Base-by-base conservation (phyloP, 1,140 invertebrate species). In the Bombyx mandarina region DNA sequence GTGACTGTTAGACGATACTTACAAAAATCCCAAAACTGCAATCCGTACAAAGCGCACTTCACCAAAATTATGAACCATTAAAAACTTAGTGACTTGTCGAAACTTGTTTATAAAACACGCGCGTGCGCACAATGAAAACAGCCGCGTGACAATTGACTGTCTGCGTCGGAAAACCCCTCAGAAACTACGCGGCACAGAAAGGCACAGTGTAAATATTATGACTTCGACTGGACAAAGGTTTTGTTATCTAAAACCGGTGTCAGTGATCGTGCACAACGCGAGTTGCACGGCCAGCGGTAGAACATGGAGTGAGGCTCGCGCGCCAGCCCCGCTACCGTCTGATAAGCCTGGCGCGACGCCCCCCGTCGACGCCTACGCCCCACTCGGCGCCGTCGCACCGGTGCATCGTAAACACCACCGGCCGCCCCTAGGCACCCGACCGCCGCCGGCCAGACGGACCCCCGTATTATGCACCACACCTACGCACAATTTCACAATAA, bases 321-420 rank as follows among this genome's bases (percentile, higher is more conserved):
- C 79, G 82, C 71, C 78, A 68, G 76, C 82, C 79, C 80, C 79
- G 80, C 80, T 73, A 71, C 75, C 75, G 82, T 77, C 80, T 83
- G 82, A 83, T 86, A 86, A 86, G 82, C 77, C 80, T 79, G 79
- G 76, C 79, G 79, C 78, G 82, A 86, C 80, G 82, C 82, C 82
- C 82, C 82, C 79, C 78, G 82, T 77, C 79, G 80, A 82, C 82
- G 82, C 82, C 82, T 83, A 82, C 82, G 82, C 79, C 82, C 77
- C 79, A 82, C 78, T 73, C 77, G 79, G 71, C 79, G 77, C 70
- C 77, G 73, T 57, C 63, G 62, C 65, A 62, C 52, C 73, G 73
- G 68, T 77, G 73, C 80, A 77, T 73, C 73, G 73, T 71, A 69
- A 68, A 69, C 75, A 77, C 75, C 77, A 80, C 79, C 75, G 75